Evolutionary conservation across 2,888 invertebrate genomes (phyloP), one percentile per base, ranked within the genome.

Genomic region (Agrotis puta): DNA sequence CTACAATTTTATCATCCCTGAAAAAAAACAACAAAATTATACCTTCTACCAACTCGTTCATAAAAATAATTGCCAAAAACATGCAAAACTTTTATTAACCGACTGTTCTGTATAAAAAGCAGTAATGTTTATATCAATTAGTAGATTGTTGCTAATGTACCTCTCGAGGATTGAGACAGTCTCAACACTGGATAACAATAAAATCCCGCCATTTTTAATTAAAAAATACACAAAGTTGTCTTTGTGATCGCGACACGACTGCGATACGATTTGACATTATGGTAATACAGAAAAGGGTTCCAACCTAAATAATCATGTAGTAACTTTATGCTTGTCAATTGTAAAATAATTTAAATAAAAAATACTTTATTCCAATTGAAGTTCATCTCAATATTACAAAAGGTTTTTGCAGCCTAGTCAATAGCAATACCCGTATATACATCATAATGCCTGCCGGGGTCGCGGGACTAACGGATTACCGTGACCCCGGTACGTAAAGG

Each of bases 71-170:
- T 62, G 51, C 45, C 11, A 56, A 56, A 61, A 69, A 58, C 81
- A 83, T 71, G 73, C 74, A 57, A 83, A 65, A 71, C 56, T 54
- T 68, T 70, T 53, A 83, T 69, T 83, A 78, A 39, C 70, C n/a
- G 1, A 63, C 22, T 54, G 16, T 22, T 6, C 22, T 14, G 43
- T 20, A 24, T 18, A 27, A 56, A 59, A 39, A 4, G 11, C 14
- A 77, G 64, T 64, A 48, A 62, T 65, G 57, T 64, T 79, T 66
- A 43, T 61, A 64, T 67, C 53, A 70, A 74, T 66, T 67, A 74
- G 56, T 7, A 70, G 14, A 66, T 67, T 65, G 53, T 68, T 16
- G 63, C 70, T 70, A 70, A 79, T 74, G 64, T 70, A 74, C 58
- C 75, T 70, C 76, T 4, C 20, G 80, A 59, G 80, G 56, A 75